Evolutionary conservation across 2,888 invertebrate genomes (phyloP).

Genomic region (Dilophus febrilis): DNA sequence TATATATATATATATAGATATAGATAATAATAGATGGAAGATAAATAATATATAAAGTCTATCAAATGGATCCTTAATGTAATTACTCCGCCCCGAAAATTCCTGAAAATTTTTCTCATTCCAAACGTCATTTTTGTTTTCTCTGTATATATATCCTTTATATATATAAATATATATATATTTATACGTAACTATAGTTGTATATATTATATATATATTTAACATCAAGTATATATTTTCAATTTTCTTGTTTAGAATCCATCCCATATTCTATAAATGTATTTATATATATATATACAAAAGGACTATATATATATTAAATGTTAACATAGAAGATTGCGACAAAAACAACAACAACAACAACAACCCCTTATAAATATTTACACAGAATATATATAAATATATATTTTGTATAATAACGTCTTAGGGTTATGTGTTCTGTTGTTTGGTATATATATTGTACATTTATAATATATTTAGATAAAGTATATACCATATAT

Average conservation of each 20-base stretch:
- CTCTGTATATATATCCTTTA: not conserved
- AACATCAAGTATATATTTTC: no score
- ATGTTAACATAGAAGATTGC: not conserved
- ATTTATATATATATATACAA: no score
- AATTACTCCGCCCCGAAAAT: slow-evolving; percentile 27
- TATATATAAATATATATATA: not conserved
- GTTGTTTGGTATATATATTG: no score
- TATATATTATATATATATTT: not conserved
- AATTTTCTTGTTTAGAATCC: not conserved
- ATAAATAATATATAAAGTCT: slow-evolving; percentile 9
- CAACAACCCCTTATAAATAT: not conserved
- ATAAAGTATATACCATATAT: no score
- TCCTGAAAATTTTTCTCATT: slow-evolving; percentile 5
- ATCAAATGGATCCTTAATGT: slow-evolving; percentile 33
- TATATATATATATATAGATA: not conserved
- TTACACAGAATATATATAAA: no score
- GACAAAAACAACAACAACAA: slow-evolving; percentile 2
- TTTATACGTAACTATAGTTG: not conserved
- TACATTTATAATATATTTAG: no score
- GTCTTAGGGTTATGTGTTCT: slow-evolving; percentile 2
- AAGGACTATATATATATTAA: not conserved
- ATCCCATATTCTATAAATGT: no score
- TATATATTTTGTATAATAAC: not conserved
- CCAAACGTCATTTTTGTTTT: slow-evolving; percentile 2
- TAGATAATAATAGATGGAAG: not conserved